Percentiles rank a stretch among this genome's conserved stretches.
Evolutionary conservation across 2,888 invertebrate genomes (phyloP).

Genomic region (Eupsilia transversa): DNA sequence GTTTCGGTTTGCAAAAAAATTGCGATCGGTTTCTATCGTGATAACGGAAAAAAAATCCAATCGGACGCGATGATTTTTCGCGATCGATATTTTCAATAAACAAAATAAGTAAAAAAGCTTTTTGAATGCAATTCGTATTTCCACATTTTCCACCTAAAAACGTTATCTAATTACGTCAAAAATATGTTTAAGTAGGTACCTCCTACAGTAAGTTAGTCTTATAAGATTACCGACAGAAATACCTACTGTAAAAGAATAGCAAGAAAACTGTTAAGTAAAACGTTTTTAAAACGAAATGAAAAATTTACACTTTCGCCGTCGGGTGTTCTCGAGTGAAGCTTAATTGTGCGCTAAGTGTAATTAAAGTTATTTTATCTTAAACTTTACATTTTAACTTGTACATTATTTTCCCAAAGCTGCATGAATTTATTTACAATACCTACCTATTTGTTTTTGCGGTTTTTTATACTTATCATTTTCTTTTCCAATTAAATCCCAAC

Average conservation of each 20-base stretch:
- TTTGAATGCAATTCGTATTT: neutral
- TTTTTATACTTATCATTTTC: neutral
- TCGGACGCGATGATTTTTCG: neutral
- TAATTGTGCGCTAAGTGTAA: conserved; percentile 30
- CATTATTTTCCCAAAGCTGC: neutral
- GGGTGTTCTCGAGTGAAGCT: conserved; percentile 50
- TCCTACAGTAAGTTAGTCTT: neutral
- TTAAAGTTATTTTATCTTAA: conserved; percentile 20
- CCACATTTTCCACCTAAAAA: neutral
- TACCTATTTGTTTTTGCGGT: neutral
- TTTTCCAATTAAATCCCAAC: conserved; percentile 2
- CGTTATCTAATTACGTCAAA: neutral
- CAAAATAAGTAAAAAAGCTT: fast-evolving
- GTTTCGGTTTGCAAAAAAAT: neutral
- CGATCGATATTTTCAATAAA: neutral
- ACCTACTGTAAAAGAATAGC: neutral
- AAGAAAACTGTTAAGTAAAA: conserved; percentile 20
- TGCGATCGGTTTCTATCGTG: neutral
- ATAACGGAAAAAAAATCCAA: neutral
- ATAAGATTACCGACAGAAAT: neutral
- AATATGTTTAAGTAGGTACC: neutral
- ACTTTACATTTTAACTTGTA: neutral
- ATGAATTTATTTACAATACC: neutral
- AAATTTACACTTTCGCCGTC: conserved; percentile 65
- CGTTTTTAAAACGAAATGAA: conserved; percentile 26